These are phyloP conservation scores for Drosophila gaucha DNA, from an alignment of 2,888 invertebrate species.

Conservation along the genomic window DNA sequence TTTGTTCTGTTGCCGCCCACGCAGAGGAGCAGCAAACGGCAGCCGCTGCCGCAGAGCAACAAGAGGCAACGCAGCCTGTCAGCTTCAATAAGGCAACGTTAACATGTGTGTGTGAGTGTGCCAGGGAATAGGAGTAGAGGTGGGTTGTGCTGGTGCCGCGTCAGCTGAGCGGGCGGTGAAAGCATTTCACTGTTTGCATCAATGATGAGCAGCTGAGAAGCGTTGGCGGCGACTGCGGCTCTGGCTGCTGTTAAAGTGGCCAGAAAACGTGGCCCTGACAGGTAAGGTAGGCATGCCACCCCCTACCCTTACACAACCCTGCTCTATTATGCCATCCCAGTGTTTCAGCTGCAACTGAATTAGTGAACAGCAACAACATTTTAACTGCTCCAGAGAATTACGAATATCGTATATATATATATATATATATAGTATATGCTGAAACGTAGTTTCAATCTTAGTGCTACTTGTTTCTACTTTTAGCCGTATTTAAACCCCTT, in stretches of 20 bases:
- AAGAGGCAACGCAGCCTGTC: conserved; percentile 58
- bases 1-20: conserved; percentile 55
- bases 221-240: conserved; percentile 16
- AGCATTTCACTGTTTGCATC: conserved; percentile 80
- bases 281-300: conserved; percentile 9
- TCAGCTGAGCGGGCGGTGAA: conserved; percentile 58
- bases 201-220: conserved; percentile 63
- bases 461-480: conserved; percentile 13
- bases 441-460: conserved; percentile 7
- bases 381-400: conserved; percentile 14
- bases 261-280: conserved; percentile 60
- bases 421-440: neutral
- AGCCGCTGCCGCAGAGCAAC: conserved; percentile 27
- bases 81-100: conserved; percentile 72
- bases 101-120: conserved; percentile 61
- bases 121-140: neutral
- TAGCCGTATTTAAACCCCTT: conserved; percentile 16
- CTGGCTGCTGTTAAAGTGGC: conserved; percentile 48
- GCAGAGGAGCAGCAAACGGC: conserved; percentile 19
- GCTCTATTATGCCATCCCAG: neutral
- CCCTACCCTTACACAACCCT: neutral
- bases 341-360: conserved; percentile 23
- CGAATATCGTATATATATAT: neutral
- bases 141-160: conserved; percentile 5
- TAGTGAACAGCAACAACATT: conserved; percentile 1